A percentile compares a stretch with the other conserved stretches of the same genome.
Evolutionary conservation across 2,113 vertebrate genomes (phyloP).

Genomic region (Phycodurus eques): DNA sequence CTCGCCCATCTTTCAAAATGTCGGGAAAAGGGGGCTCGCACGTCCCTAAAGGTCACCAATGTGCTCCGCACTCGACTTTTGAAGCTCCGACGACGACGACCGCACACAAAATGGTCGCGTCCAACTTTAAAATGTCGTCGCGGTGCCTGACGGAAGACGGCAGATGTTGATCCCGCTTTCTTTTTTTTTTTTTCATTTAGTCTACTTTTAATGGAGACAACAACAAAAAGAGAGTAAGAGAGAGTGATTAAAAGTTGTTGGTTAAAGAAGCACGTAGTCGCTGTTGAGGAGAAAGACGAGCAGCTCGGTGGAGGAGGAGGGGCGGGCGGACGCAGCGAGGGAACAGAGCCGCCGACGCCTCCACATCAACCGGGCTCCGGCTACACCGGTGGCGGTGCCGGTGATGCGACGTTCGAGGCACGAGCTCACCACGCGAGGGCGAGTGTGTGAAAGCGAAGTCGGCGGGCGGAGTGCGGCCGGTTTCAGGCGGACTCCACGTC

Average conservation of each 20-base stretch:
- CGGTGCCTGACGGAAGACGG: not conserved
- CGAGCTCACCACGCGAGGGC: not conserved
- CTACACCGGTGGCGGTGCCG: not conserved
- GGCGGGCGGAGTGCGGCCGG: not conserved
- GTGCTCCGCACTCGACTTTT: not conserved
- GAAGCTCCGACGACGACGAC: not conserved
- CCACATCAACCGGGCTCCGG: not conserved
- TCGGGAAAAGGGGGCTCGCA: not conserved
- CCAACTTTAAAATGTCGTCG: constrained; percentile 6
- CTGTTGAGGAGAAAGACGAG: not conserved
- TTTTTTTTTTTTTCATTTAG: no score
- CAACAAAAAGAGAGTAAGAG: not conserved
- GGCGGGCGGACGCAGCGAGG: not conserved
- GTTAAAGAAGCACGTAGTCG: not conserved
- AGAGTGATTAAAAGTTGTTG: not conserved
- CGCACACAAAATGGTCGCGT: constrained; percentile 1
- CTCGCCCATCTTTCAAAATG: not conserved
- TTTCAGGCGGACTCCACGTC: not conserved
- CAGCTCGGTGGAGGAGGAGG: not conserved
- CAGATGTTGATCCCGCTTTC: not conserved
- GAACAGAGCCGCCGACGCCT: not conserved
- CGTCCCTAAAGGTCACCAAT: constrained; percentile 2
- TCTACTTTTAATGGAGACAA: not conserved
- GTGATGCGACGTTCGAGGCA: no score
- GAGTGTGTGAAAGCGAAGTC: constrained; percentile 1